Conservation (phyloP, 2,888 invertebrate genomes). For the Tuberolachnus salignus region DNA sequence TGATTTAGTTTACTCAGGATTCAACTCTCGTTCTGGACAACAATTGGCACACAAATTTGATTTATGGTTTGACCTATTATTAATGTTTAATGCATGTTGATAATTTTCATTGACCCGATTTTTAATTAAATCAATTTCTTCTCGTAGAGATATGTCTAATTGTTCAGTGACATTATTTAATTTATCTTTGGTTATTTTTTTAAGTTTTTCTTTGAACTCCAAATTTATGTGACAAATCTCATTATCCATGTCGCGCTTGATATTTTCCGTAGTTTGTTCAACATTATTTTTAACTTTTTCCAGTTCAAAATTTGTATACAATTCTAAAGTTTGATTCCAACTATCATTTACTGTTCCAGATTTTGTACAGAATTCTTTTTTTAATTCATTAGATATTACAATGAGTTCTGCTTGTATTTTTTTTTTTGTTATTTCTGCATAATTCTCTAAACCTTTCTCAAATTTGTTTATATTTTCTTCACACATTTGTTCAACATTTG, state of each 20-base stretch:
- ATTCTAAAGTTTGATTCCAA: slow-evolving; percentile 17
- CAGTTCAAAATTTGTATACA: slow-evolving; percentile 16
- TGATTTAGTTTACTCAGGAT: not conserved
- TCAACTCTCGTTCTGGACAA: not conserved
- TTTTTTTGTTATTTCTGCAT: slow-evolving; percentile 25
- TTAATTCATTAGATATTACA: not conserved
- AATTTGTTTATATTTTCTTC: slow-evolving; percentile 20
- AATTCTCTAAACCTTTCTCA: slow-evolving; percentile 22
- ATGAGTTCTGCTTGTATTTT: slow-evolving; percentile 20
- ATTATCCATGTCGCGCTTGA: not conserved
- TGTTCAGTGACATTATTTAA: slow-evolving; percentile 9
- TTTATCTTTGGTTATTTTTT: slow-evolving; percentile 27
- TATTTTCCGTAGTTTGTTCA: slow-evolving; percentile 18
- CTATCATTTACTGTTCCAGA: not conserved
- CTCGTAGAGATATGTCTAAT: slow-evolving; percentile 26
- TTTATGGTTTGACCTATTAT: not conserved
- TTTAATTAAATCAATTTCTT: slow-evolving; percentile 19
- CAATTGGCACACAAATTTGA: not conserved
- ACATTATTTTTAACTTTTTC: slow-evolving; percentile 13
- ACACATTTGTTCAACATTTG: slow-evolving; percentile 29
- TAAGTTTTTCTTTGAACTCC: slow-evolving; percentile 38
- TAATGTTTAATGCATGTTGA: not conserved
- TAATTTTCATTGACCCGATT: not conserved
- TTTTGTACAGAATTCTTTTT: slow-evolving; percentile 6
- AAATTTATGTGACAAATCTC: not conserved